A percentile compares a stretch with the other conserved stretches of the same genome.
These are phyloP conservation scores for Drosophila flavopinicola DNA, from an alignment of 2,888 invertebrate genomes.

Conservation along the genomic window DNA sequence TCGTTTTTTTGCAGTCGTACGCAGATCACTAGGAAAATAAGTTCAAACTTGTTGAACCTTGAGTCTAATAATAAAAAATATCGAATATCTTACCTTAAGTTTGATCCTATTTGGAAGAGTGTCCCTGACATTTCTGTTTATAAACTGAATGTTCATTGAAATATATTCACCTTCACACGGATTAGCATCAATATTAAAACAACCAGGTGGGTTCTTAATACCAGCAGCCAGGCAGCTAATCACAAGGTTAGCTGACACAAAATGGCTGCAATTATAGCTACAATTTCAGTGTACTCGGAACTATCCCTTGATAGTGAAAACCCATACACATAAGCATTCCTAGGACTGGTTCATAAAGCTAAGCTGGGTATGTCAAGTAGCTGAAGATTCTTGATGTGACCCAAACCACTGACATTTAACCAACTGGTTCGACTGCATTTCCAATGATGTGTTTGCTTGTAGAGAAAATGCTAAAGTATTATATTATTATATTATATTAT, in stretches of 20 bases:
- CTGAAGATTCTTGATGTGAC: conserved; percentile 55
- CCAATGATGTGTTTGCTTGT: not conserved
- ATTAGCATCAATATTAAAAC: not conserved
- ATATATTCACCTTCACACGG: not conserved
- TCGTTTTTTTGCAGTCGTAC: conserved; percentile 35
- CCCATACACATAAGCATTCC: not conserved
- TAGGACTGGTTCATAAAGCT: conserved; percentile 4
- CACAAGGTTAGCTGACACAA: not conserved
- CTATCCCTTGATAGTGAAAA: conserved; percentile 72
- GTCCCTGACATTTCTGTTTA: conserved; percentile 4
- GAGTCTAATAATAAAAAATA: too few species aligned
- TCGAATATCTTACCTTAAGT: too few species aligned
- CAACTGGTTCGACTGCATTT: conserved; percentile 62
- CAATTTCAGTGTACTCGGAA: not conserved
- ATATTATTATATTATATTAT: conserved; percentile 1
- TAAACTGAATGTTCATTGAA: not conserved
- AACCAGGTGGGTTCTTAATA: not conserved
- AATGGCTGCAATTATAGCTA: conserved; percentile 3
- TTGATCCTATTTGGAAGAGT: too few species aligned
- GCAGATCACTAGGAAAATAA: conserved; percentile 28
- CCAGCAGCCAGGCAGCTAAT: too few species aligned
- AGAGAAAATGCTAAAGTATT: conserved; percentile 2
- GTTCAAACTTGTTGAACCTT: too few species aligned
- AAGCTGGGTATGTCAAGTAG: conserved; percentile 25
- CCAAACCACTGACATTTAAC: conserved; percentile 73